Percentiles rank a stretch among this genome's conserved stretches.
Conservation (phyloP, 2,113 vertebrate species). For the Talpa occidentalis region DNA sequence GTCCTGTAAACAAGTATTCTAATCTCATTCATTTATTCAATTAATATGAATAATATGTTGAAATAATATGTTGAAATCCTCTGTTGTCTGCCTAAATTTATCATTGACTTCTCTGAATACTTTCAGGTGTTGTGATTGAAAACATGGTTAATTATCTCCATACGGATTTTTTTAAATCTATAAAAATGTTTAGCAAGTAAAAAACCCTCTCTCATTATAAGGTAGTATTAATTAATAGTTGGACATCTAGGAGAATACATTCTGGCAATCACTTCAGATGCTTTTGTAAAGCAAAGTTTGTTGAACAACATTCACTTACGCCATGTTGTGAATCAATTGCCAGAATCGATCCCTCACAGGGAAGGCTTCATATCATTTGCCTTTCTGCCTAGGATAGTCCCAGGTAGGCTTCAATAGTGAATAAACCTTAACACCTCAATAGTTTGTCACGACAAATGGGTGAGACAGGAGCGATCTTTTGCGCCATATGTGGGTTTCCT, state of each 20-base stretch:
- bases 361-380: neutral
- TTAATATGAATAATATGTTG: neutral
- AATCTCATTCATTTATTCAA: neutral
- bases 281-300: too few relatives aligned
- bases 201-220: too few relatives aligned
- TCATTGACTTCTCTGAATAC: neutral
- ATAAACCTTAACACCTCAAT: neutral
- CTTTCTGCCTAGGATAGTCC: neutral
- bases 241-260: too few relatives aligned
- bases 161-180: neutral
- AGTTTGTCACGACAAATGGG: neutral
- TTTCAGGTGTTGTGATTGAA: conserved; percentile 32
- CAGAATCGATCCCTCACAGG: neutral
- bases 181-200: too few relatives aligned
- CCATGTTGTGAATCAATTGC: neutral
- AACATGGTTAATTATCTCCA: neutral
- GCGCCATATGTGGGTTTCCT: too few relatives aligned
- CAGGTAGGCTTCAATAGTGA: neutral
- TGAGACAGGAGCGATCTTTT: too few relatives aligned
- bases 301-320: too few relatives aligned
- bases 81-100: neutral
- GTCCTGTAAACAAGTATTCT: neutral
- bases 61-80: too few relatives aligned
- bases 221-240: too few relatives aligned
- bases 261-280: too few relatives aligned